phyloP scores from a whole-genome alignment of 2,113 vertebrate species.

The Chlamydotis undulata region DNA sequence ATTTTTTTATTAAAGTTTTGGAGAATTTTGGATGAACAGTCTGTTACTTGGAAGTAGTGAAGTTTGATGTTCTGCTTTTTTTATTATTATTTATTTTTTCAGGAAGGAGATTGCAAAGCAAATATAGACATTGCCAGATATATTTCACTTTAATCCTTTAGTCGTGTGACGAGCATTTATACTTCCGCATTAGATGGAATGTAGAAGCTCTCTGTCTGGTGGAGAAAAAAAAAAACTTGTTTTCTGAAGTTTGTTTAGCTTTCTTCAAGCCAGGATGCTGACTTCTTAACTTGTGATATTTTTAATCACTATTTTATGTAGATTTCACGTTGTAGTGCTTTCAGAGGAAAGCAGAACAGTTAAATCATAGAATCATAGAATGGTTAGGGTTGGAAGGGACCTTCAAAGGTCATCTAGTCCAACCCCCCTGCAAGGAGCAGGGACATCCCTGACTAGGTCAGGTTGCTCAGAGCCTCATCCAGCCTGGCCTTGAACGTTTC shows the following conservation, averaged over 20 bases:
- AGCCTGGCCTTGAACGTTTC: no score
- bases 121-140: not conserved
- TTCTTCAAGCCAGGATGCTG: not conserved
- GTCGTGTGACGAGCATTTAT: not conserved
- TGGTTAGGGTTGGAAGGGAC: no score
- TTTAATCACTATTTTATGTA: not conserved
- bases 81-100: not conserved
- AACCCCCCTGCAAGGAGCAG: no score
- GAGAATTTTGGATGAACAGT: not conserved
- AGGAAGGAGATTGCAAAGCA: not conserved
- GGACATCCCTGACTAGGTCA: no score
- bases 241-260: not conserved
- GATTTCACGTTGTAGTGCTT: not conserved
- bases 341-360: not conserved
- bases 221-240: not conserved
- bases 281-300: not conserved
- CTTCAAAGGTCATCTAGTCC: no score
- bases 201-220: not conserved
- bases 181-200: not conserved
- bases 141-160: not conserved
- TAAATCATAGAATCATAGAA: no score
- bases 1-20: not conserved
- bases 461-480: no score
- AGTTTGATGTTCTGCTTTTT: not conserved
- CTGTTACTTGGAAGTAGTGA: not conserved